Base-by-base conservation (phyloP, 2,797 vertebrate species). In the Bradypodion pumilum region DNA sequence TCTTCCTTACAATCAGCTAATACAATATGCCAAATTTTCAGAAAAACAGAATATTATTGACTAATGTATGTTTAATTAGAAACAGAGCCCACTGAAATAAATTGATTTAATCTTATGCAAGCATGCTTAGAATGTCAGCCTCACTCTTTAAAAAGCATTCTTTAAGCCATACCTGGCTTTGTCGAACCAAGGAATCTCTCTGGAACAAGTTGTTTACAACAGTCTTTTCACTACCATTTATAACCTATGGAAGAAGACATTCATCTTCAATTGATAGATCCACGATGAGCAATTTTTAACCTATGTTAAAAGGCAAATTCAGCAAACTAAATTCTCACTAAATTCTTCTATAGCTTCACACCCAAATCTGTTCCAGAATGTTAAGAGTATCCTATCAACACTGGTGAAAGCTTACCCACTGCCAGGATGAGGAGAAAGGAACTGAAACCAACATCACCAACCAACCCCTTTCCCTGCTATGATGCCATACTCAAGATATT, bases 171-270 rank as follows among this genome's bases (percentile, higher is more conserved):
- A 99, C 99, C 98, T 99, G 99, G 93, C 98, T 98, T 92, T 99
- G 98, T 73, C 99, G 97, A 75, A 99, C 96, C 89, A 98, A 87
- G 0, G 97, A 94, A 74, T 99, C 98, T 73, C 97, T 97, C 92
- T 99, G 98, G 91, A 99, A 99, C 25, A 99, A 96, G 77, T 97
- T 97, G 91, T 98, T 97, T 90, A 99, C 96, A 75, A 96, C 96
- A 0, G 93, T 92, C 94, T 98, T 99, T 94, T 99, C 98, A 90
- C 98, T 99, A 90, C 97, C 96, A 93, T 95, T 97, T 93, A 97
- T 89, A 86, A 88, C 86, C 96, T 96, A 60, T 88, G 89, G 62
- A 80, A 86, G 66, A 92, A 88, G 88, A 90, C 91, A 8, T 29
- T 68, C 70, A 44, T 59, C 35, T 81, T 81, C 74, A 63, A 40